phyloP scores from a whole-genome alignment of 2,888 invertebrate species.

The Empis stercorea region DNA sequence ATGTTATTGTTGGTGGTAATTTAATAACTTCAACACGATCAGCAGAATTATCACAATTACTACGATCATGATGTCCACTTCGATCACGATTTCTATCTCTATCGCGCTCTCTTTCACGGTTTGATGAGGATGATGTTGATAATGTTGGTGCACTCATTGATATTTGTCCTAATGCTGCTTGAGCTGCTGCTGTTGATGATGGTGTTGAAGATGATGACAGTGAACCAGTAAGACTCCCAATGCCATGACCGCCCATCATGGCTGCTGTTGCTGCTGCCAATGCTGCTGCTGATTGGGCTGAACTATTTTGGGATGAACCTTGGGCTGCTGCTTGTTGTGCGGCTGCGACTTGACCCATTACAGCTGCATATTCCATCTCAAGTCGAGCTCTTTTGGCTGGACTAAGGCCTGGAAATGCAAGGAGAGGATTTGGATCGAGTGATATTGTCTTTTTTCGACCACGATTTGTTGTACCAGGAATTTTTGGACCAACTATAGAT shows the following conservation, averaged over 20 bases:
- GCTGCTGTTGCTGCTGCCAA: slow-evolving; percentile 9
- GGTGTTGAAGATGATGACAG: slow-evolving; percentile 7
- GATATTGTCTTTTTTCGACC: slow-evolving; percentile 83
- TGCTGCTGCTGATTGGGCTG: slow-evolving; percentile 3
- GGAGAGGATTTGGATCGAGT: slow-evolving; percentile 50
- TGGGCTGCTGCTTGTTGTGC: slow-evolving; percentile 26
- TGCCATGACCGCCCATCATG: slow-evolving; percentile 3
- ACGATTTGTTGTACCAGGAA: slow-evolving; percentile 70
- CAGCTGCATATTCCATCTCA: slow-evolving; percentile 37
- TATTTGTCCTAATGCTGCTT: slow-evolving; percentile 3
- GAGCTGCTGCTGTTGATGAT: slow-evolving; percentile 9
- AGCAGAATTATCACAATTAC: slow-evolving; percentile 21
- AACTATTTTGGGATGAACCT: background rate
- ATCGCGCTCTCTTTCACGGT: background rate
- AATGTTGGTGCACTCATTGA: slow-evolving; percentile 6
- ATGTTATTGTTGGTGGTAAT: slow-evolving; percentile 52
- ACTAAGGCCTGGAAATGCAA: slow-evolving; percentile 41
- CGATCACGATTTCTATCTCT: background rate
- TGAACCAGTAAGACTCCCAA: background rate
- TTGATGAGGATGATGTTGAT: slow-evolving; percentile 8
- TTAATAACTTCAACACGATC: slow-evolving; percentile 76
- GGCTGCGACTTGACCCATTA: slow-evolving; percentile 31
- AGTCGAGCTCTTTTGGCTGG: slow-evolving; percentile 36
- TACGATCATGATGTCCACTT: slow-evolving; percentile 7
- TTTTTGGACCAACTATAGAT: slow-evolving; percentile 73